phyloP scores from a whole-genome alignment of 2,888 invertebrate genomes.

The Sinhomidia bicolor region DNA sequence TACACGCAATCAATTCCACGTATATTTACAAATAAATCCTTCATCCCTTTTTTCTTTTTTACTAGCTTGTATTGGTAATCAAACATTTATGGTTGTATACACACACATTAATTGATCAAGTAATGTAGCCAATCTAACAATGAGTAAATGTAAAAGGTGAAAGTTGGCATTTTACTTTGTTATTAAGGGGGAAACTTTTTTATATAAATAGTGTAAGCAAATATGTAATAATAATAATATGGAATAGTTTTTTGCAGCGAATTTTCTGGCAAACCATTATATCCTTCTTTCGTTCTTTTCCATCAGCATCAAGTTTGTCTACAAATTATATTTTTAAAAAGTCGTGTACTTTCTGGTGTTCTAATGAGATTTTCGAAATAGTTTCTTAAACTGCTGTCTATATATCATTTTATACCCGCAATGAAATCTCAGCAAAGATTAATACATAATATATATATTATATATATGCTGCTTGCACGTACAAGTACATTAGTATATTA shows the following conservation, averaged over 20 bases:
- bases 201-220: background rate
- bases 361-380: conserved; percentile 63
- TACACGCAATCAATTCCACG: background rate
- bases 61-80: conserved; percentile 34
- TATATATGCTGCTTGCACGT: background rate
- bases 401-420: conserved; percentile 69
- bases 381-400: conserved; percentile 4
- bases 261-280: background rate
- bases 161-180: too few relatives aligned
- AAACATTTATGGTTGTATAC: conserved; percentile 27
- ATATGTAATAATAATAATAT: background rate
- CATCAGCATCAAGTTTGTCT: background rate
- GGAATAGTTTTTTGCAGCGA: background rate
- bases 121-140: too few relatives aligned
- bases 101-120: background rate
- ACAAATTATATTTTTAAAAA: background rate
- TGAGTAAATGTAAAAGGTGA: too few relatives aligned
- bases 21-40: background rate
- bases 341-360: conserved; percentile 23
- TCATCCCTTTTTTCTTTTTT: background rate
- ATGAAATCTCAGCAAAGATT: conserved; percentile 72
- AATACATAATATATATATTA: too few relatives aligned
- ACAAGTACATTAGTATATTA: background rate
- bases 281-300: background rate
- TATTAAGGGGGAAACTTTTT: background rate